Evolutionary conservation across 1,140 invertebrate genomes (phyloP).

Genomic region (Thaumatotibia leucotreta): DNA sequence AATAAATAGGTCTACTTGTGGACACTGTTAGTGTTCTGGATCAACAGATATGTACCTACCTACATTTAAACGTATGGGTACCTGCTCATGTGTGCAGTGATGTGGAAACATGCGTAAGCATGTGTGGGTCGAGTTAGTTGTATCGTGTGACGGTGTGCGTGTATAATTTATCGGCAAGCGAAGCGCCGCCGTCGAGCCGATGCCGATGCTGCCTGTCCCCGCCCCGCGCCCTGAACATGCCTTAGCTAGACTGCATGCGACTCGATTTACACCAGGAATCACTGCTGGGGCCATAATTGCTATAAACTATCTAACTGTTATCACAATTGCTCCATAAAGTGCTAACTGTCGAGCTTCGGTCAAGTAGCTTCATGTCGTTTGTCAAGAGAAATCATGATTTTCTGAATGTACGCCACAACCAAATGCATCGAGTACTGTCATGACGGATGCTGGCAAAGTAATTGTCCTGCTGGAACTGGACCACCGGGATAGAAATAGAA

Average conservation of each 20-base stretch:
- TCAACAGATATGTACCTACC: constrained; percentile 1
- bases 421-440: too few relatives aligned
- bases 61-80: not conserved
- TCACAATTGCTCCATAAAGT: too few relatives aligned
- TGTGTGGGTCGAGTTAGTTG: constrained; percentile 24
- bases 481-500: too few relatives aligned
- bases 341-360: too few relatives aligned
- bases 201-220: constrained; percentile 21
- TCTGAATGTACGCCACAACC: too few relatives aligned
- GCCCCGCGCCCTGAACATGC: not conserved
- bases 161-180: constrained; percentile 59
- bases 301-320: too few relatives aligned
- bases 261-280: constrained; percentile 66
- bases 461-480: too few relatives aligned
- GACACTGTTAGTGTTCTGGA: constrained; percentile 12
- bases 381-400: too few relatives aligned
- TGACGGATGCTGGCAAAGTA: too few relatives aligned
- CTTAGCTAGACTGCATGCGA: constrained; percentile 31
- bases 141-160: constrained; percentile 37
- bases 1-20: constrained; percentile 1
- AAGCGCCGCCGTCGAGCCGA: constrained; percentile 35
- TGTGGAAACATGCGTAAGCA: not conserved
- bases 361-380: too few relatives aligned
- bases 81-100: not conserved
- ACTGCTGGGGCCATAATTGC: constrained; percentile 54